phyloP scores from a whole-genome alignment of 2,113 vertebrate species.

The Pseudopipra pipra region DNA sequence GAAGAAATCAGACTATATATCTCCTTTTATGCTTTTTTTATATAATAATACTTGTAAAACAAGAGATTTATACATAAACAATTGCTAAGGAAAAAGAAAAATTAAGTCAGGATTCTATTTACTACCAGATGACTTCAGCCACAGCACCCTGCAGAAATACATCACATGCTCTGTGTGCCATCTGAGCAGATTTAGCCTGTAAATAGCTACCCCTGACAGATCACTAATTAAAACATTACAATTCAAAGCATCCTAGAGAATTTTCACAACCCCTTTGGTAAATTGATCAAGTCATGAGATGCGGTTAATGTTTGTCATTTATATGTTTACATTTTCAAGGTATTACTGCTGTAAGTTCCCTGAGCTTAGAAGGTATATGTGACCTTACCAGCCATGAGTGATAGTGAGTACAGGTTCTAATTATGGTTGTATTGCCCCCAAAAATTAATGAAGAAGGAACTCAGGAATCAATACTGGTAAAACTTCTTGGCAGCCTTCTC shows the following conservation, averaged over 20 bases:
- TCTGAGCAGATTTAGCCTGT: background rate
- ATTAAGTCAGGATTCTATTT: conserved; percentile 7
- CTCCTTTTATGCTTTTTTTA: background rate
- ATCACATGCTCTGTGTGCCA: background rate
- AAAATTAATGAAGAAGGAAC: background rate
- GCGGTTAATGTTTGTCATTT: background rate
- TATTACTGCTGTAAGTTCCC: background rate
- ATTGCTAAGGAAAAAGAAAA: background rate
- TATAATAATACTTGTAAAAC: background rate
- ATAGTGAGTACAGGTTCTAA: background rate
- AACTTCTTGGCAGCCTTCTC: background rate
- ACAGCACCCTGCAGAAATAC: background rate
- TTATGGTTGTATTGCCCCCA: background rate
- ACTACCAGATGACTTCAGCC: background rate
- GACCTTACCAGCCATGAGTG: background rate
- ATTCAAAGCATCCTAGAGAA: background rate
- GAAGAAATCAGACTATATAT: background rate
- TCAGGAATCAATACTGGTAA: background rate
- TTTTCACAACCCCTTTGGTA: background rate
- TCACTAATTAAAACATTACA: background rate
- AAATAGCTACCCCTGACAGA: background rate
- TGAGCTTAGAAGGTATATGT: background rate
- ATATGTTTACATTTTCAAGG: background rate
- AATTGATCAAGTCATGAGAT: background rate
- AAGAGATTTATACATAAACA: background rate